Evolutionary conservation across 2,113 vertebrate species (phyloP), one percentile per base, ranked within the genome.

Genomic region (Phrynosoma blainvillii): DNA sequence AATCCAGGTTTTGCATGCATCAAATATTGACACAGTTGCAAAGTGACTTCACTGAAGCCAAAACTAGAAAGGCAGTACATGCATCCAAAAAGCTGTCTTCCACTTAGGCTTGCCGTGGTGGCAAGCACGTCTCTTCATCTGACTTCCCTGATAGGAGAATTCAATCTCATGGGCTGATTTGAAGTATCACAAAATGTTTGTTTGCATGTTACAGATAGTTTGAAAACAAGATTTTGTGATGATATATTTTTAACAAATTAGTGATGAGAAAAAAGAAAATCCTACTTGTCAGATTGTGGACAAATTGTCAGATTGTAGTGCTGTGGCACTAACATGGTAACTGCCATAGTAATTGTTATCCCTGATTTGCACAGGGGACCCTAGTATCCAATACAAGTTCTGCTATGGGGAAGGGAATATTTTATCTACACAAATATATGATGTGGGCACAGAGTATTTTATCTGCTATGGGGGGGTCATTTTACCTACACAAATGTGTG

Each of bases 1-100:
- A 0, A 8, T 78, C 88, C 81, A 90, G 82, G 71, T 91, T 75
- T 65, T 89, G 66, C 59, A 16, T 84, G 56, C 40, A 56, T 89
- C 92, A 95, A 93, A 96, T 96, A 95, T 95, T 95, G 92, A 95
- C 94, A 91, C 88, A 94, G 91, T 87, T 95, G 93, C 75, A 76
- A 79, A 92, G 88, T 3, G 66, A 90, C 89, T 84, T 83, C 3
- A 0, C 71, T 90, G 86, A 86, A 87, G 77, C 42, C 62, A 32
- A 76, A 83, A 76, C 25, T 79, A 80, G 83, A 18, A 87, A 84
- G 87, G 1, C 13, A 23, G 0, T 7, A 42, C 42, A 54, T 0
- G 5, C 23, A 47, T 73, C 30, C 86, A 77, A 88, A 84, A 27
- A 0, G 4, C 75, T 88, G n/a, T 82, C 84, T 90, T 78, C 68